Percentiles rank a stretch among this genome's conserved stretches.
Conservation (phyloP, 2,888 invertebrate genomes). For the Cryptocephalus primarius region DNA sequence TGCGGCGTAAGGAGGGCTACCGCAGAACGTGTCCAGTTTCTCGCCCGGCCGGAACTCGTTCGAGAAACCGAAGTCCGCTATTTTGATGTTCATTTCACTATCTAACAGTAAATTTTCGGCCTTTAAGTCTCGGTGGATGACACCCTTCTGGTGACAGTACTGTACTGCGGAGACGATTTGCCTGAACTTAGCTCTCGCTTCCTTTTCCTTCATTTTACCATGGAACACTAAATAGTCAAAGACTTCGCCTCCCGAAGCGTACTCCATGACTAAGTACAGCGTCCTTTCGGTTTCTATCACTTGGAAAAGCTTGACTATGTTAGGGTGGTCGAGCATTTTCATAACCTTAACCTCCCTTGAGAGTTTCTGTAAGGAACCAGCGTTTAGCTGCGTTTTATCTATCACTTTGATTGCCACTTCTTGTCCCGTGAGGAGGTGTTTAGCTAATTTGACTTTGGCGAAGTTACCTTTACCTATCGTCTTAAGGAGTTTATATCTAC, state of each 20-base stretch:
- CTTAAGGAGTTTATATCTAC: constrained; percentile 98
- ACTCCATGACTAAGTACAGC: constrained; percentile 99
- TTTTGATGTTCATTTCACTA: constrained; percentile 99
- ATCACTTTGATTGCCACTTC: constrained; percentile 99
- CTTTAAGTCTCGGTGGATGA: constrained; percentile 89
- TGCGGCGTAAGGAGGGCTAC: constrained; percentile 98
- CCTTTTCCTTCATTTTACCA: constrained; percentile 96
- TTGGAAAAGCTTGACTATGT: constrained; percentile 97
- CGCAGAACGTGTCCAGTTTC: constrained; percentile 98
- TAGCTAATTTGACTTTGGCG: constrained; percentile 98
- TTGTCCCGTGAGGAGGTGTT: constrained; percentile 98
- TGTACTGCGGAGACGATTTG: constrained; percentile 99
- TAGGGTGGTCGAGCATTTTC: constrained; percentile 99
- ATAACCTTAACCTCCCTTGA: constrained; percentile 75
- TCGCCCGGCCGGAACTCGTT: constrained; percentile 98
- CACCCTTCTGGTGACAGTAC: constrained; percentile 99
- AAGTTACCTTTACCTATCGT: constrained; percentile 99
- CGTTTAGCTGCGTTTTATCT: constrained; percentile 98
- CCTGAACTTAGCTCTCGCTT: constrained; percentile 94
- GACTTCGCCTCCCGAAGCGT: constrained; percentile 98
- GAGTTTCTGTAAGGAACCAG: constrained; percentile 96
- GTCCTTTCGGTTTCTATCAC: constrained; percentile 99
- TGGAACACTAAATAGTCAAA: constrained; percentile 98
- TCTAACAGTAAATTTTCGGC: constrained; percentile 98
- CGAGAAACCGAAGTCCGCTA: constrained; percentile 98